Conservation (phyloP, 2,113 vertebrate species). For the Arenaria interpres region DNA sequence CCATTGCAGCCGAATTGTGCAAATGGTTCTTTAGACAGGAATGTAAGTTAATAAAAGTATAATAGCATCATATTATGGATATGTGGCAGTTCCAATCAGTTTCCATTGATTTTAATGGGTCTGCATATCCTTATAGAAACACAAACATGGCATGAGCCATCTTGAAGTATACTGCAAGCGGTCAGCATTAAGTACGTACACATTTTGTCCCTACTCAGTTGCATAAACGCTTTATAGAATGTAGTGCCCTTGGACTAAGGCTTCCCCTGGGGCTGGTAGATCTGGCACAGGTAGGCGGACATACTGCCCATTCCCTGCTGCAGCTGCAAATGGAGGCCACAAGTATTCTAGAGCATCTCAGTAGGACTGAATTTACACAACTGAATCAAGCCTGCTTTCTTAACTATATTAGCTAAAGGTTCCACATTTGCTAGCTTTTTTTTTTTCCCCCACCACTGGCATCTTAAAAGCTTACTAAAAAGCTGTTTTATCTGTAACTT, state of each 20-base stretch:
- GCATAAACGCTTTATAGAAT: rapidly evolving
- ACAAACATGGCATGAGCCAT: background rate
- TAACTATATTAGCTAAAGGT: background rate
- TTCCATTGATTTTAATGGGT: background rate
- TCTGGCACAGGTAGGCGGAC: background rate
- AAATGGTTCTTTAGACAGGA: background rate
- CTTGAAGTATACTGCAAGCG: background rate
- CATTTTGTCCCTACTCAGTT: background rate
- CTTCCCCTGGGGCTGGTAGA: background rate
- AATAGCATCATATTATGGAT: background rate
- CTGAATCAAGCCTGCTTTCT: background rate
- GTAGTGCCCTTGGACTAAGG: background rate
- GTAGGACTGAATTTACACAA: background rate
- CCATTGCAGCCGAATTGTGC: background rate
- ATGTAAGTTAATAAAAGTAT: background rate
- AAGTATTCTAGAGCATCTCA: background rate
- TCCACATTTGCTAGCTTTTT: background rate
- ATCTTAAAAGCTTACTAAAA: background rate
- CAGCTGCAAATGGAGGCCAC: too few species aligned
- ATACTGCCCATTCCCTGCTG: background rate
- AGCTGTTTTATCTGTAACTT: background rate
- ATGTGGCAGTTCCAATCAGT: background rate
- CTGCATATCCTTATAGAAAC: background rate
- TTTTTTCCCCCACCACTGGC: background rate
- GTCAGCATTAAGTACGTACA: background rate